Percentiles rank a stretch among this genome's conserved stretches.
These are phyloP conservation scores for Pogonophryne albipinna DNA, from an alignment of 2,797 vertebrate species.

Conservation along the genomic window DNA sequence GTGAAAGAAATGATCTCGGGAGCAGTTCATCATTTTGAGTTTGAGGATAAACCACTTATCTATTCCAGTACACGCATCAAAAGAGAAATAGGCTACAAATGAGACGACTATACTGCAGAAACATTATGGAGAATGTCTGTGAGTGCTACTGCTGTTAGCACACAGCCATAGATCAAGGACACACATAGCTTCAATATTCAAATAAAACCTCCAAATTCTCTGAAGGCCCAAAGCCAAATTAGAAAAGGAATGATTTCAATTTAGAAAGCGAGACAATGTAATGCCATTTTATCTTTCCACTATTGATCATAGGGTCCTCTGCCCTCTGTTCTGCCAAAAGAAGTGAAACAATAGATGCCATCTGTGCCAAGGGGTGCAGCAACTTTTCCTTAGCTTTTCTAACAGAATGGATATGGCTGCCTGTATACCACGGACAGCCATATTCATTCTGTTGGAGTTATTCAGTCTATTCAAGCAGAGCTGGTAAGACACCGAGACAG, in stretches of 20 bases:
- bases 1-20: constrained; percentile 40
- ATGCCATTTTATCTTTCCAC: constrained; percentile 34
- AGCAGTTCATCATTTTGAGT: constrained; percentile 23
- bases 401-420: no score
- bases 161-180: constrained; percentile 3
- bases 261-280: constrained; percentile 26
- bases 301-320: constrained; percentile 49
- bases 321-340: constrained; percentile 29
- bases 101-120: constrained; percentile 9
- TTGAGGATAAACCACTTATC: constrained; percentile 25
- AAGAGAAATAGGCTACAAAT: constrained; percentile 15
- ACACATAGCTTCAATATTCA: constrained; percentile 12
- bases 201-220: constrained; percentile 37
- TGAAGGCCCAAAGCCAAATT: constrained; percentile 44
- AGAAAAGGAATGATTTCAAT: constrained; percentile 46
- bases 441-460: background rate
- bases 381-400: constrained; percentile 7
- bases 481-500: constrained; percentile 10
- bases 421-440: background rate
- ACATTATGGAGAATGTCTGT: constrained; percentile 3
- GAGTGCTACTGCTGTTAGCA: background rate
- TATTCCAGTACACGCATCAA: background rate
- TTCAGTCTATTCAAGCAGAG: constrained; percentile 19
- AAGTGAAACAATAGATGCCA: constrained; percentile 11
- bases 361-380: background rate